These are phyloP conservation scores for Drosophila cyrtoloma DNA, from an alignment of 2,888 invertebrate species.

Conservation along the genomic window DNA sequence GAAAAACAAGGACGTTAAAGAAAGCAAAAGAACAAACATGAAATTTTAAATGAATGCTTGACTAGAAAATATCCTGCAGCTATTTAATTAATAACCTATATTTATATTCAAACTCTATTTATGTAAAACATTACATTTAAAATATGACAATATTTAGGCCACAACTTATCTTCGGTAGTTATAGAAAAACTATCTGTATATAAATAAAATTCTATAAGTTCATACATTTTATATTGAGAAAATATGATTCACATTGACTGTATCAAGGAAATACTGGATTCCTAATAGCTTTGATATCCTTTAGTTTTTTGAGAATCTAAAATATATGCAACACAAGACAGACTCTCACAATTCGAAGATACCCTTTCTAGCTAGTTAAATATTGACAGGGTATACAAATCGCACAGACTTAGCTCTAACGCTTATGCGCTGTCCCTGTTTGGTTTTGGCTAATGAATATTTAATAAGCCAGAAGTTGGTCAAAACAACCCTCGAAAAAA, in stretches of 20 bases:
- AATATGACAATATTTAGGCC: background rate
- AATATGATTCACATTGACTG: background rate
- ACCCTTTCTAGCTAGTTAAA: no score
- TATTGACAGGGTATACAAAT: conserved; percentile 38
- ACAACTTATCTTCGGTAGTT: background rate
- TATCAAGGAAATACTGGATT: background rate
- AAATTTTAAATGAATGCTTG: background rate
- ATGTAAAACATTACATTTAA: background rate
- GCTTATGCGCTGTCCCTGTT: conserved; percentile 31
- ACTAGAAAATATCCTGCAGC: conserved; percentile 13
- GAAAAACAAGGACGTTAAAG: background rate
- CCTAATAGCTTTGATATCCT: background rate
- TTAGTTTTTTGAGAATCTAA: background rate
- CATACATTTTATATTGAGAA: background rate
- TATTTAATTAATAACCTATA: background rate
- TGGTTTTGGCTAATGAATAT: conserved; percentile 81
- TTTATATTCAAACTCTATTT: background rate
- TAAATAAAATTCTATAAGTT: background rate
- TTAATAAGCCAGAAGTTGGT: conserved; percentile 72
- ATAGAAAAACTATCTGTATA: background rate
- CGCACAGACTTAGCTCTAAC: background rate
- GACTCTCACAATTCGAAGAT: background rate
- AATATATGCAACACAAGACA: background rate
- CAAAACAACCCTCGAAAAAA: conserved; percentile 50
- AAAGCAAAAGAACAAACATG: background rate